Percentiles rank a stretch among this genome's conserved stretches.
Conservation (phyloP, 2,797 vertebrate genomes). For the Masticophis lateralis region DNA sequence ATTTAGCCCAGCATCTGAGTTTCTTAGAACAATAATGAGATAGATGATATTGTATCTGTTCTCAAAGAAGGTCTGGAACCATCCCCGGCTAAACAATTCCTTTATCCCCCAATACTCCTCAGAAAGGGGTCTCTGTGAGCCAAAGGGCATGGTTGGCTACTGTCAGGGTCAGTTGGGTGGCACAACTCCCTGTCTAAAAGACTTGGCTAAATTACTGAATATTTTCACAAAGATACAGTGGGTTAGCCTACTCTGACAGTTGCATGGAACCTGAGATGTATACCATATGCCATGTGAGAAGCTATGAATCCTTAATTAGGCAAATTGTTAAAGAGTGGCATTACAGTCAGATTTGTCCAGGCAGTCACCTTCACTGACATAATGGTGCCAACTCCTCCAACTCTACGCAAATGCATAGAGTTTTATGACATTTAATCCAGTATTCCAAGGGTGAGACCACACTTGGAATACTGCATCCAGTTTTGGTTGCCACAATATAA, state of each 20-base stretch:
- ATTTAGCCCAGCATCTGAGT: not conserved
- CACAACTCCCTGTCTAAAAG: not conserved
- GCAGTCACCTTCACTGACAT: not conserved
- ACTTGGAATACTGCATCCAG: no score
- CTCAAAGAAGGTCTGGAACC: not conserved
- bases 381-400: not conserved
- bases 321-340: not conserved
- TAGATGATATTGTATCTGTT: not conserved
- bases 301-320: not conserved
- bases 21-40: not conserved
- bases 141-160: not conserved
- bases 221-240: not conserved
- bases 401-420: not conserved
- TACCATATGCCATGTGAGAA: not conserved
- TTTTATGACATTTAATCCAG: not conserved
- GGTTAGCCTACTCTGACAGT: not conserved
- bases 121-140: not conserved
- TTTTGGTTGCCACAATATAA: no score
- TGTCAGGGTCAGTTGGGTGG: not conserved
- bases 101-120: not conserved
- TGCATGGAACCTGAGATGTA: not conserved
- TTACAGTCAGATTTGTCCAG: not conserved
- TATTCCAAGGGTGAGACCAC: no score
- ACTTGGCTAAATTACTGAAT: not conserved
- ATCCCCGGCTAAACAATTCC: not conserved